phyloP scores from a whole-genome alignment of 2,797 vertebrate genomes.

The Cryptoprocta ferox region DNA sequence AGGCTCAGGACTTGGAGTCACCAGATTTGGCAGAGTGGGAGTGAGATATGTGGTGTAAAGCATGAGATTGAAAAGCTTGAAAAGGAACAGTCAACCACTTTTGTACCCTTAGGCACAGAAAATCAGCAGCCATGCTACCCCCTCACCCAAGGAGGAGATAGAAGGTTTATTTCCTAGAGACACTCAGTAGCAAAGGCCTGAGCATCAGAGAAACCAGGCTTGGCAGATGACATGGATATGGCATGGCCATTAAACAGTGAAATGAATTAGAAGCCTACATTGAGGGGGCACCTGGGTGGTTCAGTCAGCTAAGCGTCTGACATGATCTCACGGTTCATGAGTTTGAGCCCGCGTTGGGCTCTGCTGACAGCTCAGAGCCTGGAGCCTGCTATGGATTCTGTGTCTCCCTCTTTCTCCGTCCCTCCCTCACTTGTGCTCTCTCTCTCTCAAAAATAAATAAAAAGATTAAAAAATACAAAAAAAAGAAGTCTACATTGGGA shows the following conservation, averaged over 20 bases:
- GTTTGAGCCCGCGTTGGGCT: too few relatives aligned
- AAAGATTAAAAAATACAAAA: too few relatives aligned
- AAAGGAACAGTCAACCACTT: background rate
- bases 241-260: background rate
- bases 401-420: too few relatives aligned
- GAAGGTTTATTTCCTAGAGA: background rate
- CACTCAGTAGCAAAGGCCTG: background rate
- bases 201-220: background rate
- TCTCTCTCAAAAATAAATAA: too few relatives aligned
- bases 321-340: too few relatives aligned
- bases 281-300: too few relatives aligned
- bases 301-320: too few relatives aligned
- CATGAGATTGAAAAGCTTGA: slow-evolving; percentile 29
- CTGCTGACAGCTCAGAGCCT: too few relatives aligned
- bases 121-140: background rate
- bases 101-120: background rate
- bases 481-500: background rate
- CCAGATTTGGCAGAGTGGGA: background rate
- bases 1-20: background rate
- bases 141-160: background rate
- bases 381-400: too few relatives aligned
- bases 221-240: background rate
- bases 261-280: background rate
- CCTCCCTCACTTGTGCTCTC: too few relatives aligned
- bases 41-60: background rate